A percentile compares a stretch with the other conserved stretches of the same genome.
phyloP scores from a whole-genome alignment of 2,113 vertebrate species.

The Podilymbus podiceps region DNA sequence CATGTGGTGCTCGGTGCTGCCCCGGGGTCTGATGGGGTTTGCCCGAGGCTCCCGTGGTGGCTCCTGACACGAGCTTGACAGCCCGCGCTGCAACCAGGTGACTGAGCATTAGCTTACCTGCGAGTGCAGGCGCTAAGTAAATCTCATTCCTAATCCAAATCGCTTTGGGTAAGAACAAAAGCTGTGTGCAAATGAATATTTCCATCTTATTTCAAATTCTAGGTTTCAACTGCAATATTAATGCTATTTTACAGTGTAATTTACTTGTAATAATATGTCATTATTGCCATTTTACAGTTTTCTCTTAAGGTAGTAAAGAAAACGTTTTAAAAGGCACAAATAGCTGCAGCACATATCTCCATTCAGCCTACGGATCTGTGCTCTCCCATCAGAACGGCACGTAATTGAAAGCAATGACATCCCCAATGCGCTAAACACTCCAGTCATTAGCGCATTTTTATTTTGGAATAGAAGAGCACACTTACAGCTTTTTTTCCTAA shows the following conservation, averaged over 20 bases:
- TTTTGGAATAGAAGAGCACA: constrained; percentile 63
- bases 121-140: not conserved
- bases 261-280: constrained; percentile 83
- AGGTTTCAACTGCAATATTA: constrained; percentile 81
- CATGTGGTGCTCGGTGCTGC: rapidly evolving
- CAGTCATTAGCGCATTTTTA: constrained; percentile 73
- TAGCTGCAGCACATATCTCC: constrained; percentile 69
- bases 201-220: constrained; percentile 82
- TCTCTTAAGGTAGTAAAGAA: constrained; percentile 80
- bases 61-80: not conserved
- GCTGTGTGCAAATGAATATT: constrained; percentile 77
- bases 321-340: constrained; percentile 77
- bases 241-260: constrained; percentile 79
- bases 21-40: rapidly evolving
- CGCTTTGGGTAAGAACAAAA: constrained; percentile 77
- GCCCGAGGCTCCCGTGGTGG: not conserved
- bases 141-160: constrained; percentile 64
- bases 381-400: constrained; percentile 70
- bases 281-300: constrained; percentile 82
- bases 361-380: constrained; percentile 70
- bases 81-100: not conserved
- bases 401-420: constrained; percentile 77
- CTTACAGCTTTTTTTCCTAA: constrained; percentile 61
- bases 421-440: constrained; percentile 66
- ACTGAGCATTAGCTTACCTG: not conserved